These are phyloP conservation scores for Acanthosoma haemorrhoidale DNA, from an alignment of 2,888 invertebrate species.

Conservation along the genomic window DNA sequence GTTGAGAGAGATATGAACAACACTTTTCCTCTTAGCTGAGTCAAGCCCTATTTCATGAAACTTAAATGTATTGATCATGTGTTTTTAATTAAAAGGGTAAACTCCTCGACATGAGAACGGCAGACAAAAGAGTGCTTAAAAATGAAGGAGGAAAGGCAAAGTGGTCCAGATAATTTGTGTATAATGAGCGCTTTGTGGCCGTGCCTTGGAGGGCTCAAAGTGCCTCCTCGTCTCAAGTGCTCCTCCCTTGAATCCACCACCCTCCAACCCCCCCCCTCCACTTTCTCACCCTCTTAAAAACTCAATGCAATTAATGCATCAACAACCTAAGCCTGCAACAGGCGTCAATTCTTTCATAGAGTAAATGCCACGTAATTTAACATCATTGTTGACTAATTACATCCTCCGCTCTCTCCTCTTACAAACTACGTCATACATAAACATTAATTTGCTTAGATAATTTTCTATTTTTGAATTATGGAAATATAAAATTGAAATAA, in stretches of 20 bases:
- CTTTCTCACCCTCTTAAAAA: conserved; percentile 30
- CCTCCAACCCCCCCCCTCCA: conserved; percentile 24
- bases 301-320: conserved; percentile 32
- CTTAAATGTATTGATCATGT: neutral
- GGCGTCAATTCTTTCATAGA: conserved; percentile 12
- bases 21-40: neutral
- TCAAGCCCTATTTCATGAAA: neutral
- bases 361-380: no score
- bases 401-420: neutral
- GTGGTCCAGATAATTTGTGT: conserved; percentile 28
- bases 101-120: conserved; percentile 3
- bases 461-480: no score
- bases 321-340: conserved; percentile 25
- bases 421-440: no score
- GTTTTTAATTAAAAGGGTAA: conserved; percentile 3
- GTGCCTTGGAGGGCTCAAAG: conserved; percentile 9
- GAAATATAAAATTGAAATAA: no score
- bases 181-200: conserved; percentile 28
- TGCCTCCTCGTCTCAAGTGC: conserved; percentile 30
- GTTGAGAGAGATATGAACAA: no score
- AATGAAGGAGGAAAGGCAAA: conserved; percentile 15
- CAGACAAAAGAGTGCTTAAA: conserved; percentile 9
- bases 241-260: no score
- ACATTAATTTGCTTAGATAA: no score
- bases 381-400: no score